Base-by-base conservation (phyloP, 1,140 invertebrate genomes). In the Leptopilina clavipes region DNA sequence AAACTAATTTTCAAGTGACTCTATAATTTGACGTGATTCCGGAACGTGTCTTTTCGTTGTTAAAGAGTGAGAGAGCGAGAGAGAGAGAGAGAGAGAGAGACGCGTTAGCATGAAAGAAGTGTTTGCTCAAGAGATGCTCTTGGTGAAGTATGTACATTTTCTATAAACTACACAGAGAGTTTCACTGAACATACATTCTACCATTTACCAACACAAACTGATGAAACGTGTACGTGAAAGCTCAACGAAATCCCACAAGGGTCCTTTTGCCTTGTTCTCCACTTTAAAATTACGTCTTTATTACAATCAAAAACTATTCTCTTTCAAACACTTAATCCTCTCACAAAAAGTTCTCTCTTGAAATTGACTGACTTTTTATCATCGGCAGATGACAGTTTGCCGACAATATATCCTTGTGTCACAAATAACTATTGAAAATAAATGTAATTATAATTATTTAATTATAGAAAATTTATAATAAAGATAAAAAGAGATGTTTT, bases 131-230 rank as follows among this genome's bases (percentile, higher is more conserved):
- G 59, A 37, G 59, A 25, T 65, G 22, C 59, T 65, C 59, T 25
- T 12, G 56, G 59, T n/a, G 25, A 65, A 65, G 59, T 65, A 12
- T 65, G 19, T 65, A 65, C 19, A 65, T 22, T 65, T 65, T 65
- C 59, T 65, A 65, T 65, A 65, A 65, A 65, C 22, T 31, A 31
- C n/a, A 65, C 22, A 22, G 59, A 65, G 59, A 65, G 59, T 22
- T 31, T 65, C 59, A 31, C 14, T 65, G 59, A 65, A 31, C 59
- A 31, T 19, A 65, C 25, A 65, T 65, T 12, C 22, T 65, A 9
- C 5, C 59, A 14, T 31, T 65, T 40, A 31, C 59, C 1, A 14
- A 65, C n/a, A 65, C 59, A n/a, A 37, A 2, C 14, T 14, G 31
- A 65, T 65, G 10, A 18, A 14, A 12, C 25, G 11, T n/a, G 14